Evolutionary conservation across 92 coral and sea anemone species (phyloP).

Genomic region (Phymanthus crucifer): DNA sequence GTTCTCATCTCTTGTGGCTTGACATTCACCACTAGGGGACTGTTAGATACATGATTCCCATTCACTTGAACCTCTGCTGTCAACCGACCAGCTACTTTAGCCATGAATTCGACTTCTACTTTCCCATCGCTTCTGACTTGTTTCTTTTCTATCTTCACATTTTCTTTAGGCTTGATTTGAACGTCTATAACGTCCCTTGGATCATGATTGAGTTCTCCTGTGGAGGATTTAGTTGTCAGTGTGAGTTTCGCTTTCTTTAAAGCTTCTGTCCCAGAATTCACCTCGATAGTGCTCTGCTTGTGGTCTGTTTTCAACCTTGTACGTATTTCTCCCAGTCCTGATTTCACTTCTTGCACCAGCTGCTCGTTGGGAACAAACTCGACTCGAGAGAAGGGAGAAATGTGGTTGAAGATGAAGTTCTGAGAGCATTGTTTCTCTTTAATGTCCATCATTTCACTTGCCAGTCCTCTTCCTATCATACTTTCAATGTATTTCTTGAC

Average conservation of each 20-base stretch:
- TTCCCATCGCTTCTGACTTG: background rate
- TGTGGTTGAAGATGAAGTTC: too few relatives aligned
- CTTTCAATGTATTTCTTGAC: too few relatives aligned
- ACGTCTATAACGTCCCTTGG: conserved; percentile 4
- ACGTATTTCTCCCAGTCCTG: background rate
- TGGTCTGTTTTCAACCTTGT: background rate
- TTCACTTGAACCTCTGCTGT: conserved; percentile 17
- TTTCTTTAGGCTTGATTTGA: background rate
- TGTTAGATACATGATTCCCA: conserved; percentile 8
- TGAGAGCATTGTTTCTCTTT: too few relatives aligned
- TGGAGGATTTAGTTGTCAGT: background rate
- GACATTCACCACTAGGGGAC: conserved; percentile 15
- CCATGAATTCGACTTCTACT: conserved; percentile 12
- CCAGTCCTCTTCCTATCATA: too few relatives aligned
- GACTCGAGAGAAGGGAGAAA: background rate
- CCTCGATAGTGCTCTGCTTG: background rate
- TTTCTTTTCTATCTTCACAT: conserved; percentile 7
- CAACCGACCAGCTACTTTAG: conserved; percentile 14
- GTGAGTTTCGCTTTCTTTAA: background rate
- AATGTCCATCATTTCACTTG: too few relatives aligned
- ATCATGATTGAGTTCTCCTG: background rate
- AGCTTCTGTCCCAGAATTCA: background rate
- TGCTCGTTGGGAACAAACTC: background rate
- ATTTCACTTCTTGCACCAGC: background rate
- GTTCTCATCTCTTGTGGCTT: conserved; percentile 1